A percentile compares a stretch with the other conserved stretches of the same genome.
These are phyloP conservation scores for Drosophila paranaensis DNA, from an alignment of 2,888 invertebrate species.

Conservation along the genomic window DNA sequence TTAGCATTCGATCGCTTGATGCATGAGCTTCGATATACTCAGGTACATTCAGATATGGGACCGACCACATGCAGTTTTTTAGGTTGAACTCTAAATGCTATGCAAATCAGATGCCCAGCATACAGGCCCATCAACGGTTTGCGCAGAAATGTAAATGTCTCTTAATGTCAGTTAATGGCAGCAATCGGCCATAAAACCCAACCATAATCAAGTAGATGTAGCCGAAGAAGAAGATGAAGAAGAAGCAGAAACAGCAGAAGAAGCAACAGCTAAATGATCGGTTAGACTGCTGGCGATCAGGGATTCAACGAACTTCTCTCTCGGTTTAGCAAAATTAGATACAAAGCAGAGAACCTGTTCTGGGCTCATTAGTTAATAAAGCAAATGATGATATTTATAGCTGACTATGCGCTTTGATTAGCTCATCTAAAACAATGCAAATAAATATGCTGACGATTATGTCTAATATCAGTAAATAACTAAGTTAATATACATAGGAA, in stretches of 20 bases:
- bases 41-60: background rate
- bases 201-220: slow-evolving; percentile 8
- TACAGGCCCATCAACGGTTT: slow-evolving; percentile 34
- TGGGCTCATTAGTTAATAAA: slow-evolving; percentile 42
- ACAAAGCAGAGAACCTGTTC: slow-evolving; percentile 45
- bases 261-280: slow-evolving; percentile 1
- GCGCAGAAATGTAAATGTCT: slow-evolving; percentile 25
- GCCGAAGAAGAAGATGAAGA: background rate
- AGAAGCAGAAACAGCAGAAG: background rate
- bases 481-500: background rate
- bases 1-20: slow-evolving; percentile 2
- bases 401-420: slow-evolving; percentile 34
- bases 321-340: slow-evolving; percentile 26
- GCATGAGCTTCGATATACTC: background rate
- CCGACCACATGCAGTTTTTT: slow-evolving; percentile 23
- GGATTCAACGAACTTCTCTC: slow-evolving; percentile 17
- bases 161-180: slow-evolving; percentile 41
- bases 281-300: background rate
- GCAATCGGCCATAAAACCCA: slow-evolving; percentile 29
- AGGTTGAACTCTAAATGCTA: slow-evolving; percentile 13
- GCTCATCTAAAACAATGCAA: slow-evolving; percentile 21
- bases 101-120: slow-evolving; percentile 34
- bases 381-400: slow-evolving; percentile 18
- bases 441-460: slow-evolving; percentile 12
- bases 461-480: slow-evolving; percentile 1